Evolutionary conservation across 2,888 invertebrate species (phyloP).

Genomic region (Tinea trinotella): DNA sequence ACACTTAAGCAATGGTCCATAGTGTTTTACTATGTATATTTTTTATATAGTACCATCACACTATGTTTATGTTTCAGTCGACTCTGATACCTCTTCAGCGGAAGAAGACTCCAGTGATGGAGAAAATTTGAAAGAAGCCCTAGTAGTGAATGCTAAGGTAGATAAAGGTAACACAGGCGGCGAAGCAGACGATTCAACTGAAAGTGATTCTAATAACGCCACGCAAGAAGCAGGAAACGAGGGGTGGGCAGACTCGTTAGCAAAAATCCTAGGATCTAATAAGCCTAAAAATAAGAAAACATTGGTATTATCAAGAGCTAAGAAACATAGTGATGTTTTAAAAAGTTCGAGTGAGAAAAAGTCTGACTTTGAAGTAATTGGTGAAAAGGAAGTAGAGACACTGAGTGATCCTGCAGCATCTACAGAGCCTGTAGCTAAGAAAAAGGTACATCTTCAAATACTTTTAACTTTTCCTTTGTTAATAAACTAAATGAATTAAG

Average conservation of each 20-base stretch:
- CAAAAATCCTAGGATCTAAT: slow-evolving; percentile 81
- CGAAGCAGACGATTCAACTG: slow-evolving; percentile 30
- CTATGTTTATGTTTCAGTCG: slow-evolving; percentile 32
- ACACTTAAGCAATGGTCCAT: too few species aligned
- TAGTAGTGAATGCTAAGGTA: slow-evolving; percentile 23
- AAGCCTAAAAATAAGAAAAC: slow-evolving; percentile 83
- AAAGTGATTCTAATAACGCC: slow-evolving; percentile 27
- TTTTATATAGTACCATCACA: too few species aligned
- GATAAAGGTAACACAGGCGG: slow-evolving; percentile 26
- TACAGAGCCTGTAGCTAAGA: slow-evolving; percentile 47
- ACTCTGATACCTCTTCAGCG: slow-evolving; percentile 43
- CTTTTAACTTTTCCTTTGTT: not conserved
- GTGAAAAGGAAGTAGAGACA: slow-evolving; percentile 59
- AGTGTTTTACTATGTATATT: too few species aligned
- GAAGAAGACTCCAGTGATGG: slow-evolving; percentile 33
- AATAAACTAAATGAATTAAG: too few species aligned
- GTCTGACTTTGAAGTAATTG: slow-evolving; percentile 79
- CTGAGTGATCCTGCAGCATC: slow-evolving; percentile 42
- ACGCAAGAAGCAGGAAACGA: slow-evolving; percentile 52
- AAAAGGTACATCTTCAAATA: slow-evolving; percentile 42
- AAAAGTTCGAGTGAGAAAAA: slow-evolving; percentile 57
- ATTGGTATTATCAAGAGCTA: slow-evolving; percentile 84
- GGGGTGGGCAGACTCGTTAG: slow-evolving; percentile 88
- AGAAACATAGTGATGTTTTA: slow-evolving; percentile 74
- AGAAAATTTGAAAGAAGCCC: slow-evolving; percentile 26